Conservation (phyloP, 2,113 vertebrate genomes). For the Tricholaema leucomelas region DNA sequence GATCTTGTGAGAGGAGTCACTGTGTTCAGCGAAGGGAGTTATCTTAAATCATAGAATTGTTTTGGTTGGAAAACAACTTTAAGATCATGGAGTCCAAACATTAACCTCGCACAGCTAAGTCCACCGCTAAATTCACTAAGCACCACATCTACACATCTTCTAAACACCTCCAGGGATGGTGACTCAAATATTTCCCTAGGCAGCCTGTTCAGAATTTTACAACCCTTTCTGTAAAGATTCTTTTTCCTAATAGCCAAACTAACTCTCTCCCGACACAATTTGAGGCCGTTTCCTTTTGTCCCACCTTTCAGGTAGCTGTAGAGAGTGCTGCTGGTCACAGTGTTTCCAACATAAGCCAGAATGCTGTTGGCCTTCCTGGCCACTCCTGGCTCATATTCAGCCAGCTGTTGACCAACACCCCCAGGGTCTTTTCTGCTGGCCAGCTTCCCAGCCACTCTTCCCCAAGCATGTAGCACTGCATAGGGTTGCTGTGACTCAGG, state of each 20-base stretch:
- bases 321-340: neutral
- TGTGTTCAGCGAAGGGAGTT: neutral
- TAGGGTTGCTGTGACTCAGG: neutral
- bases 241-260: neutral
- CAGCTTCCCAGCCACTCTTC: neutral
- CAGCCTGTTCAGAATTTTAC: neutral
- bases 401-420: too few species aligned
- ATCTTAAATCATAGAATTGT: neutral
- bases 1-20: neutral
- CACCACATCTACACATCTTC: neutral
- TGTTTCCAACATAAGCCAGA: neutral
- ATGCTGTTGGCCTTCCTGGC: neutral
- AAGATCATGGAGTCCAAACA: neutral
- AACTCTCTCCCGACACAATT: neutral
- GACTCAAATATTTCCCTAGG: neutral
- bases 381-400: neutral
- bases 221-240: neutral
- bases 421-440: neutral
- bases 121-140: neutral
- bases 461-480: neutral
- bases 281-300: neutral
- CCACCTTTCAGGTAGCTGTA: neutral
- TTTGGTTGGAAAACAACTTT: neutral
- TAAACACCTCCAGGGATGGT: neutral
- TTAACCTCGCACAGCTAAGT: neutral